Evolutionary conservation across 1,140 invertebrate genomes (phyloP), one percentile per base, ranked within the genome.

Genomic region (Oryzaephilus surinamensis): DNA sequence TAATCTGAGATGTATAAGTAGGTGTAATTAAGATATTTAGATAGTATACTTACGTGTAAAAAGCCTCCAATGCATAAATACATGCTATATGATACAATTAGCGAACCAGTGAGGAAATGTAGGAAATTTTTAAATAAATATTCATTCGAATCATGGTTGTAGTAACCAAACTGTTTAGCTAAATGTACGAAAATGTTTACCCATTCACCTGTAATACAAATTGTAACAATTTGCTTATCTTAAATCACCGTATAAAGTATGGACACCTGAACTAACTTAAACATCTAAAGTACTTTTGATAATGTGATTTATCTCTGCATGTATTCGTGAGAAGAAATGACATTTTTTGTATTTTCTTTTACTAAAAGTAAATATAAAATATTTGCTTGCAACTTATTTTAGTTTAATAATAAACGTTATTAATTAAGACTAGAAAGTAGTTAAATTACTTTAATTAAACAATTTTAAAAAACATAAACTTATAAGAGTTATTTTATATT

Each of bases 1-100:
- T n/a, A n/a, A n/a, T n/a, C n/a, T n/a, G n/a, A n/a, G n/a, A n/a
- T n/a, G n/a, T n/a, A n/a, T n/a, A n/a, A n/a, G n/a, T n/a, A n/a
- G n/a, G n/a, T n/a, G n/a, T n/a, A n/a, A n/a, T n/a, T n/a, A n/a
- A n/a, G n/a, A n/a, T n/a, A n/a, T n/a, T n/a, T n/a, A n/a, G n/a
- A n/a, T 11, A 37, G 18, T 12, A 30, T 30, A 67, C 71, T 72
- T 66, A 79, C 77, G 53, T 79, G 76, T 38, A 79, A 62, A 52
- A 77, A 78, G 48, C 75, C 74, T 38, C 74, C 74, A 6, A 78
- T 57, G 10, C 58, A 29, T 40, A 77, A 73, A 55, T 78, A 79
- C 19, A 72, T 65, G 10, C 50, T 42, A 32, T 72, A 73, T 0
- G 74, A 73, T 6, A 76, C 57, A n/a, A 56, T 29, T 15, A 66